A percentile compares a stretch with the other conserved stretches of the same genome.
phyloP scores from a whole-genome alignment of 2,113 vertebrate species.

The Grus americana region DNA sequence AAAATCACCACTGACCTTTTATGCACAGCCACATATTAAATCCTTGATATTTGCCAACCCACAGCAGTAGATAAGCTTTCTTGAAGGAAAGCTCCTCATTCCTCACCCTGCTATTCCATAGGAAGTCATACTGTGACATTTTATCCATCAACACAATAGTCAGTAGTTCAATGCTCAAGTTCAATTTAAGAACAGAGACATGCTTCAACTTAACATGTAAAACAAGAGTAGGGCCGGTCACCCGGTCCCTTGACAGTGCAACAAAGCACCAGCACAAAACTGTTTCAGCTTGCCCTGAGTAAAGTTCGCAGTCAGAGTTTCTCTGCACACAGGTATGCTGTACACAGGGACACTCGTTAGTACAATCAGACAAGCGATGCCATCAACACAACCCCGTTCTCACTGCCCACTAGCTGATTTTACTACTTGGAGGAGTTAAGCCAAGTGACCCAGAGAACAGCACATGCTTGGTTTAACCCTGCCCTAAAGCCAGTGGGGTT shows the following conservation, averaged over 20 bases:
- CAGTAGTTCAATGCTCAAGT: not conserved
- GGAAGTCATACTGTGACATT: accelerated
- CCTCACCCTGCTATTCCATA: not conserved
- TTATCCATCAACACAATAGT: accelerated
- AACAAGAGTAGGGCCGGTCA: not conserved
- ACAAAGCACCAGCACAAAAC: not conserved
- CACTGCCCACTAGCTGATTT: not conserved
- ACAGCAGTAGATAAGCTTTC: not conserved
- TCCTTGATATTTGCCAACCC: not conserved
- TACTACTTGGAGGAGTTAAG: not conserved
- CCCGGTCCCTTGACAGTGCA: not conserved
- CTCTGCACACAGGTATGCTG: not conserved
- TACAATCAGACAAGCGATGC: not conserved
- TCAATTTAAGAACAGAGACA: not conserved
- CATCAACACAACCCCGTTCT: not conserved
- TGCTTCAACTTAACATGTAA: not conserved
- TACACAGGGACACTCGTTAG: accelerated
- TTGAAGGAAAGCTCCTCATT: not conserved
- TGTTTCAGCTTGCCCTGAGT: not conserved
- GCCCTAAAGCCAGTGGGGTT: not conserved
- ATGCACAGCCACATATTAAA: not conserved
- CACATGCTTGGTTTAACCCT: not conserved
- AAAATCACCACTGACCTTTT: not conserved
- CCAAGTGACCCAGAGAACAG: not conserved
- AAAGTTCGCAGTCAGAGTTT: accelerated